Evolutionary conservation across 1,140 invertebrate genomes (phyloP).

Genomic region (Nautilus pompilius): DNA sequence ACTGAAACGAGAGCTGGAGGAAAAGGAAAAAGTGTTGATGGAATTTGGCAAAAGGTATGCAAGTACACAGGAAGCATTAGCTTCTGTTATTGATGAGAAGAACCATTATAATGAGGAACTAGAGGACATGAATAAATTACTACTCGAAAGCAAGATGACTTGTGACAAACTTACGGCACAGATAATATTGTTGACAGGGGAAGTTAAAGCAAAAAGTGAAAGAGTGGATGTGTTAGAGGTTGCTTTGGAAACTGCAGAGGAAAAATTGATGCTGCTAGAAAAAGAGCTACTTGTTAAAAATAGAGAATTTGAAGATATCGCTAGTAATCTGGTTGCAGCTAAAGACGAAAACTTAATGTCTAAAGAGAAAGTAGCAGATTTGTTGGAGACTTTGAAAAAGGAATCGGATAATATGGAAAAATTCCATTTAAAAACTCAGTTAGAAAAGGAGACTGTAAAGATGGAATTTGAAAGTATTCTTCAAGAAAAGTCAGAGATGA

Average conservation of each 20-base stretch:
- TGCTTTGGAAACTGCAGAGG: neutral
- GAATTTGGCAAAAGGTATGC: constrained; percentile 2
- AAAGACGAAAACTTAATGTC: neutral
- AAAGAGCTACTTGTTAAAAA: neutral
- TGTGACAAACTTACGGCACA: neutral
- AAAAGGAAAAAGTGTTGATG: constrained; percentile 8
- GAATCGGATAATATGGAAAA: too few relatives aligned
- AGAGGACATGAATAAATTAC: neutral
- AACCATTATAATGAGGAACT: neutral
- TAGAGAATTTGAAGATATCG: neutral
- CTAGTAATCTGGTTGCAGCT: neutral
- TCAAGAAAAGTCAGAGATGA: too few relatives aligned
- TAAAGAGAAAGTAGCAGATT: too few relatives aligned
- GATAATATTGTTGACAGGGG: neutral
- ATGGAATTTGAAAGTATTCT: too few relatives aligned
- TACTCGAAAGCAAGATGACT: neutral
- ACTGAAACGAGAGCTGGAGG: constrained; percentile 6
- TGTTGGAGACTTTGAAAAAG: too few relatives aligned
- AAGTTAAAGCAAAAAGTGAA: constrained; percentile 3
- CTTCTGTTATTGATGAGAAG: neutral
- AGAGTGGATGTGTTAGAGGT: neutral
- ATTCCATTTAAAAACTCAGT: too few relatives aligned
- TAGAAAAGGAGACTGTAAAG: too few relatives aligned
- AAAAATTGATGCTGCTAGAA: neutral
- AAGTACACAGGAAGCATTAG: neutral